Evolutionary conservation across 2,888 invertebrate species (phyloP).

Genomic region (Melanchra persicariae): DNA sequence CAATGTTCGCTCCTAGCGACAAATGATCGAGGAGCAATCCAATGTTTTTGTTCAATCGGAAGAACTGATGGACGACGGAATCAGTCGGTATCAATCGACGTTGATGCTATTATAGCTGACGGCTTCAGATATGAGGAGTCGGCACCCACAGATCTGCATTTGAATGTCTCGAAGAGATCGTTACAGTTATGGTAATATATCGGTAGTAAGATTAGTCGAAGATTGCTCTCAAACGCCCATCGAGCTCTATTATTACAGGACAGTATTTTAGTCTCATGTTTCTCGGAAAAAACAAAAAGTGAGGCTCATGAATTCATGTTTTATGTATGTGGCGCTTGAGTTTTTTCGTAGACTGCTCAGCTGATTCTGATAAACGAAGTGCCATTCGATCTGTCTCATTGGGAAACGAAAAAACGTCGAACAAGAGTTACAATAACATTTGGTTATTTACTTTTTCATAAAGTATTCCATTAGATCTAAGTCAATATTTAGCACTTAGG

Average conservation of each 20-base stretch:
- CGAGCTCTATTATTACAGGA: slow-evolving; percentile 24
- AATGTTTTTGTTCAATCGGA: slow-evolving; percentile 63
- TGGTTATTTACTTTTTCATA: slow-evolving; percentile 34
- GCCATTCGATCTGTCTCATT: slow-evolving; percentile 49
- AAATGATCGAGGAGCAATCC: slow-evolving; percentile 64
- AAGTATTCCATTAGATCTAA: slow-evolving; percentile 36
- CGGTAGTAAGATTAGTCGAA: slow-evolving; percentile 34
- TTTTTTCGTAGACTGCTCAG: slow-evolving; percentile 58
- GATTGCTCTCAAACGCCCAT: slow-evolving; percentile 25
- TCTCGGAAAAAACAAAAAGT: slow-evolving; percentile 35
- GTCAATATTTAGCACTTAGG: slow-evolving; percentile 21
- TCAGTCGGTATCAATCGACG: slow-evolving; percentile 56
- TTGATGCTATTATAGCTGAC: slow-evolving; percentile 49
- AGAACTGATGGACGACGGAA: slow-evolving; percentile 56
- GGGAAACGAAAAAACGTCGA: slow-evolving; percentile 1
- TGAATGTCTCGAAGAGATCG: slow-evolving; percentile 51
- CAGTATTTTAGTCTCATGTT: slow-evolving; percentile 21
- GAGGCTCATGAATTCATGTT: slow-evolving; percentile 56
- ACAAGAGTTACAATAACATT: slow-evolving; percentile 24
- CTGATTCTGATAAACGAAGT: slow-evolving; percentile 60
- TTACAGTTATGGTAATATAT: slow-evolving; percentile 41
- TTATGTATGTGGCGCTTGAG: slow-evolving; percentile 55
- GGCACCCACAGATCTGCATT: slow-evolving; percentile 54
- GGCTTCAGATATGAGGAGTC: slow-evolving; percentile 45
- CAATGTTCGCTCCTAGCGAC: slow-evolving; percentile 54